Conservation (phyloP, 2,113 vertebrate species). For the Fulmarus glacialis region DNA sequence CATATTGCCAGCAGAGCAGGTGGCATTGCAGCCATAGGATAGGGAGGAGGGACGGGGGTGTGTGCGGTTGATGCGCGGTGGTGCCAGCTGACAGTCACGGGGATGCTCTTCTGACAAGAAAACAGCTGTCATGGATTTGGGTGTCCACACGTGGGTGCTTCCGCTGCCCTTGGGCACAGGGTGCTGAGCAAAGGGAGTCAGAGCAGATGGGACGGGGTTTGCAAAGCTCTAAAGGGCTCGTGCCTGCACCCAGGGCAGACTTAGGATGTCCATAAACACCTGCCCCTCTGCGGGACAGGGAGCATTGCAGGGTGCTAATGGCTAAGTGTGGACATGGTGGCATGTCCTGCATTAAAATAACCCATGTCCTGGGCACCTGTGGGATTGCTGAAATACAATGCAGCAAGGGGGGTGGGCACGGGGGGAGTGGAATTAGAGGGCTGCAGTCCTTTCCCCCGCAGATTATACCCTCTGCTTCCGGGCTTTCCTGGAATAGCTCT, state of each 20-base stretch:
- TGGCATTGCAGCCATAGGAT: accelerated
- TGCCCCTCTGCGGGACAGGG: neutral
- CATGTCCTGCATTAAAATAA: neutral
- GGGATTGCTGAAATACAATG: neutral
- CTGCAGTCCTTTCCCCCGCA: neutral
- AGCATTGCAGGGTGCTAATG: accelerated
- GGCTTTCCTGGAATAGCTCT: conserved; percentile 40
- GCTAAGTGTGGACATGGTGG: accelerated
- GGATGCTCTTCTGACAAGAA: neutral
- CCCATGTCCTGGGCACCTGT: accelerated
- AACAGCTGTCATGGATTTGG: neutral
- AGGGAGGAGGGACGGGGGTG: neutral
- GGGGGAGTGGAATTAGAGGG: neutral
- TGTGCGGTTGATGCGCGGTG: accelerated
- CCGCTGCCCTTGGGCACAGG: accelerated
- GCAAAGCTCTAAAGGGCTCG: accelerated
- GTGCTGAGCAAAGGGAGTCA: accelerated
- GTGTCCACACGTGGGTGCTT: neutral
- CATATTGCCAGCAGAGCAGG: neutral
- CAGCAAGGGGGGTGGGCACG: neutral
- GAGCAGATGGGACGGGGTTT: neutral
- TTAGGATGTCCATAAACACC: accelerated
- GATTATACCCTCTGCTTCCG: conserved; percentile 26
- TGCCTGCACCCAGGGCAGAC: neutral
- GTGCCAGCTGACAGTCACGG: neutral